These are phyloP conservation scores for Noctua comes DNA, from an alignment of 2,888 invertebrate species.

Conservation along the genomic window DNA sequence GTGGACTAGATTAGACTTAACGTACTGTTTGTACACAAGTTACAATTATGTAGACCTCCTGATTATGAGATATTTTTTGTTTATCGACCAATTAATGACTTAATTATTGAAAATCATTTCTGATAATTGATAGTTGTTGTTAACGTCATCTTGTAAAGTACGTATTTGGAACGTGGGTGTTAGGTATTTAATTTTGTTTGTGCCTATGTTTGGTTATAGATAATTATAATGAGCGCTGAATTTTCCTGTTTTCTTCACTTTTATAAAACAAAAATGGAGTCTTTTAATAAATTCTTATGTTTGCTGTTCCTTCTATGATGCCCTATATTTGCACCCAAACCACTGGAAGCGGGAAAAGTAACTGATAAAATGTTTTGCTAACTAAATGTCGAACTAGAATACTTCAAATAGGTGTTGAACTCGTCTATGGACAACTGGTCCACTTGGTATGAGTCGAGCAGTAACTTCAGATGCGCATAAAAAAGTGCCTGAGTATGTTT, in stretches of 20 bases:
- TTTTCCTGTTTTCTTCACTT: conserved; percentile 21
- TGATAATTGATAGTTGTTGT: conserved; percentile 47
- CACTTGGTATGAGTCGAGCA: conserved; percentile 15
- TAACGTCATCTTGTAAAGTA: conserved; percentile 34
- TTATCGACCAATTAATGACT: conserved; percentile 48
- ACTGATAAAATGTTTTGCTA: not conserved
- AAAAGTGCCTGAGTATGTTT: conserved; percentile 49
- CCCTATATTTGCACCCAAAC: not conserved
- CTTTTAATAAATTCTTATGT: not conserved
- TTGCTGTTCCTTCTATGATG: not conserved
- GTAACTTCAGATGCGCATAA: conserved; percentile 44
- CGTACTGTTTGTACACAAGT: conserved; percentile 62
- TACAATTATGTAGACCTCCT: conserved; percentile 30
- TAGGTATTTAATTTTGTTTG: not conserved
- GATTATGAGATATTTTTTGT: conserved; percentile 59
- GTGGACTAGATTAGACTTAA: conserved; percentile 36
- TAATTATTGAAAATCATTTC: conserved; percentile 52
- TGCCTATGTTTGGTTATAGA: conserved; percentile 3
- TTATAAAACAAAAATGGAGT: not conserved
- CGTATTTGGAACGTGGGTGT: conserved; percentile 12
- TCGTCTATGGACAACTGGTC: conserved; percentile 41
- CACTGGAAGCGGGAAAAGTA: conserved; percentile 2
- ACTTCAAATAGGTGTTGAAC: conserved; percentile 35
- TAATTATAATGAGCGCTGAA: not conserved
- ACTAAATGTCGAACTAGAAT: conserved; percentile 40